A percentile compares a stretch with the other conserved stretches of the same genome.
phyloP scores from a whole-genome alignment of 2,797 vertebrate genomes.

The Coranthus polyacanthus region DNA sequence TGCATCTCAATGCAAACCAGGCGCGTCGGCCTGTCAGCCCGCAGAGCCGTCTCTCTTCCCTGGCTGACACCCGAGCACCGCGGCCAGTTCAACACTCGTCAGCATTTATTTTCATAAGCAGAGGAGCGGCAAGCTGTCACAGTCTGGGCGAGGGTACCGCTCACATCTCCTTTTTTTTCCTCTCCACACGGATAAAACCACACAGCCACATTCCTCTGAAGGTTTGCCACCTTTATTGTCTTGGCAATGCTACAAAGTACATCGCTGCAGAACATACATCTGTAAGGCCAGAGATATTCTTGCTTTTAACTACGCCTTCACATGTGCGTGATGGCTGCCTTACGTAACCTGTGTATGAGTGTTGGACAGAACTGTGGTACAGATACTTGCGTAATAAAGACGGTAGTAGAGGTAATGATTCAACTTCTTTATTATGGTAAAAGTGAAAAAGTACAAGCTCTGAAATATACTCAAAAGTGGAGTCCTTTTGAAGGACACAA shows the following conservation, averaged over 20 bases:
- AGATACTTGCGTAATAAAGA: no score
- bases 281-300: no score
- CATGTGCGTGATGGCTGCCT: no score
- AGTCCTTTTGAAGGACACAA: no score
- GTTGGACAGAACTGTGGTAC: no score
- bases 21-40: conserved; percentile 65
- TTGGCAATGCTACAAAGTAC: conserved; percentile 1
- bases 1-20: conserved; percentile 78
- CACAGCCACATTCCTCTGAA: conserved; percentile 4
- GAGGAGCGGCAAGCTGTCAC: conserved; percentile 52
- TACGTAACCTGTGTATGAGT: no score
- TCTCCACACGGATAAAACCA: not conserved
- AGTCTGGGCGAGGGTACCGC: conserved; percentile 14
- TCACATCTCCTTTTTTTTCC: conserved; percentile 8
- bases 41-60: conserved; percentile 42
- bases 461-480: no score
- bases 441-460: no score
- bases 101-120: conserved; percentile 73
- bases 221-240: conserved; percentile 45
- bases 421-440: no score
- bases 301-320: no score
- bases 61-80: conserved; percentile 42
- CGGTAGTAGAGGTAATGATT: no score
- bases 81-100: conserved; percentile 61
- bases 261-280: not conserved